These are phyloP conservation scores for Picathartes gymnocephalus DNA, from an alignment of 2,113 vertebrate genomes.

Conservation along the genomic window DNA sequence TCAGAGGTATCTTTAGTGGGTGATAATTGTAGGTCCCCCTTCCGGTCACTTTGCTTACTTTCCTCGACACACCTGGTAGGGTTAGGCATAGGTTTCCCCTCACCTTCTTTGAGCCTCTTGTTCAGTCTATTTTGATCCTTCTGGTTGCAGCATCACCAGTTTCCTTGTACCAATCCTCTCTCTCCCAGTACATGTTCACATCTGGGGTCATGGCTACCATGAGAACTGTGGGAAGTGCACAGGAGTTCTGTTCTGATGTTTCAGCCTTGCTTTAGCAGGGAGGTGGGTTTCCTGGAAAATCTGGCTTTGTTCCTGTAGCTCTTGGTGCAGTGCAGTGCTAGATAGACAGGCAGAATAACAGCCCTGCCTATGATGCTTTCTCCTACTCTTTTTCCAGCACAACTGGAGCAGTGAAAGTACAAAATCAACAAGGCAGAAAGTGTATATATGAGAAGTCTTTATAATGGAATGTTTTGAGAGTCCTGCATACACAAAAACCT, in stretches of 20 bases:
- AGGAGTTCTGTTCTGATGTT: not conserved
- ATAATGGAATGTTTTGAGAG: not conserved
- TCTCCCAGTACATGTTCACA: not conserved
- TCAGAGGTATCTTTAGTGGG: not conserved
- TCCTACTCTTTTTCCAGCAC: not conserved
- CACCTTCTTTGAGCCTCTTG: not conserved
- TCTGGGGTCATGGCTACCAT: not conserved
- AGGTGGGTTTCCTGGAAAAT: not conserved
- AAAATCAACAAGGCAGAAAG: not conserved
- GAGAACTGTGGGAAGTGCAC: not conserved
- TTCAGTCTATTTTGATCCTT: not conserved
- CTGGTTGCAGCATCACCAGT: not conserved
- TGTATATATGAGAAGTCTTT: not conserved
- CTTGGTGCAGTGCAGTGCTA: not conserved
- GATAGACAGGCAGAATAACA: not conserved
- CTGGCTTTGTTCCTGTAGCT: not conserved
- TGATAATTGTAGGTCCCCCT: not conserved
- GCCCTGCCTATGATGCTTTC: not conserved
- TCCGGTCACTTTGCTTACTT: not conserved
- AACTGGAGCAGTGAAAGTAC: not conserved
- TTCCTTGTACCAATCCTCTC: not conserved
- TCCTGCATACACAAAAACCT: not conserved
- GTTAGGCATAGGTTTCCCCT: not conserved
- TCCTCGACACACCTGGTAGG: not conserved
- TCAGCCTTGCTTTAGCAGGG: not conserved